Evolutionary conservation across 2,888 invertebrate genomes (phyloP).

Genomic region (Invenusta paracnida): DNA sequence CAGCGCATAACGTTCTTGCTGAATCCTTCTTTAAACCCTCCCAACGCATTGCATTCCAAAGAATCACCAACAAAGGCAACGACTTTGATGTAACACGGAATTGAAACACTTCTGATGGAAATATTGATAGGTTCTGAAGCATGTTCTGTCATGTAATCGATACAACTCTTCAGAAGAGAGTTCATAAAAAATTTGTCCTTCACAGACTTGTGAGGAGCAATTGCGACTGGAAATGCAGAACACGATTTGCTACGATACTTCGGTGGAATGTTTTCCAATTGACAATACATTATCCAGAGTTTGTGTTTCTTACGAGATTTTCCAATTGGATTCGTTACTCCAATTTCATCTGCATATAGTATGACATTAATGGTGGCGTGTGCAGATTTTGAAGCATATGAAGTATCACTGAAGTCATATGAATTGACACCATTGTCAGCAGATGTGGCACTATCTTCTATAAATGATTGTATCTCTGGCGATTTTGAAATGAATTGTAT

Average conservation of each 20-base stretch:
- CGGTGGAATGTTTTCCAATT: neutral
- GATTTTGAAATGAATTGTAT: neutral
- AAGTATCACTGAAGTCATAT: neutral
- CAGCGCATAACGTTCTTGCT: neutral
- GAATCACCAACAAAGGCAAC: neutral
- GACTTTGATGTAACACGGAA: neutral
- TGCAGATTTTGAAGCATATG: too few relatives aligned
- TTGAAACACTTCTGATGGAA: neutral
- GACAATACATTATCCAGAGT: neutral
- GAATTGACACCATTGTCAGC: neutral
- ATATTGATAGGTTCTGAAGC: neutral
- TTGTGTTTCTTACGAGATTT: neutral
- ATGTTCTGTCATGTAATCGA: neutral
- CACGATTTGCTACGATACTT: neutral
- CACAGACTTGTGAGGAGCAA: neutral
- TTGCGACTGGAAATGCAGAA: neutral
- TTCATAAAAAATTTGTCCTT: too few relatives aligned
- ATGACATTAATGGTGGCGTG: neutral
- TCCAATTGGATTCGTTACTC: constrained; percentile 3
- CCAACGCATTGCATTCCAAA: neutral
- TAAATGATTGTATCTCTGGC: neutral
- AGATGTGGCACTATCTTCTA: too few relatives aligned
- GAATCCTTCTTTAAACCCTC: constrained; percentile 1
- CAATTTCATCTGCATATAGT: neutral
- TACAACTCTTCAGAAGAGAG: too few relatives aligned